These are phyloP conservation scores for Scolopax rusticola DNA, from an alignment of 2,797 vertebrate species.

Conservation along the genomic window DNA sequence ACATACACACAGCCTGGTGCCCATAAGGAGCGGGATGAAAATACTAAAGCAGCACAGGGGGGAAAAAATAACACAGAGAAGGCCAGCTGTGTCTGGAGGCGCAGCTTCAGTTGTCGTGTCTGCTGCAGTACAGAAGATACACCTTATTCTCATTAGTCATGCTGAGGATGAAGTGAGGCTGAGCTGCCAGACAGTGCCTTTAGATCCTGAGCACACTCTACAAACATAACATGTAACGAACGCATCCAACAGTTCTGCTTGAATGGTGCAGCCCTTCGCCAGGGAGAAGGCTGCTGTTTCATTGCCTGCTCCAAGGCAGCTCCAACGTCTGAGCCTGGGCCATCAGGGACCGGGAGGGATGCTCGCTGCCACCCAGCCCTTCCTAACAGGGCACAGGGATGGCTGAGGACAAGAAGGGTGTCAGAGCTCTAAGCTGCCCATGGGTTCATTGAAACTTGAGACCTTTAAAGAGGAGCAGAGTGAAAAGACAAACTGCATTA, in stretches of 20 bases:
- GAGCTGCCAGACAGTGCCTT: not conserved
- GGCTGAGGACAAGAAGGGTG: not conserved
- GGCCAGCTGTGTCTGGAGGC: slow-evolving; percentile 31
- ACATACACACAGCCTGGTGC: not conserved
- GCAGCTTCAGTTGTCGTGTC: not conserved
- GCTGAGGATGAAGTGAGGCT: slow-evolving; percentile 13
- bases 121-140: not conserved
- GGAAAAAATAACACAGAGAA: not conserved
- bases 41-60: slow-evolving; percentile 10
- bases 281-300: not conserved
- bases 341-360: not conserved
- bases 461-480: not conserved
- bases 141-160: slow-evolving; percentile 43
- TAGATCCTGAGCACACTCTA: not conserved
- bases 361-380: not conserved
- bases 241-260: not conserved
- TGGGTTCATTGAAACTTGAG: not conserved
- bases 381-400: not conserved
- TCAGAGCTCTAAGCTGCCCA: not conserved
- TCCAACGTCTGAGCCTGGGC: not conserved
- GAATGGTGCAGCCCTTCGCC: not conserved
- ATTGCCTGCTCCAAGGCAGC: not conserved
- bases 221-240: not conserved
- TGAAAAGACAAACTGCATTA: not conserved
- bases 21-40: slow-evolving; percentile 2